These are phyloP conservation scores for Pantherophis alleghaniensis DNA, from an alignment of 2,797 vertebrate genomes.

Conservation along the genomic window DNA sequence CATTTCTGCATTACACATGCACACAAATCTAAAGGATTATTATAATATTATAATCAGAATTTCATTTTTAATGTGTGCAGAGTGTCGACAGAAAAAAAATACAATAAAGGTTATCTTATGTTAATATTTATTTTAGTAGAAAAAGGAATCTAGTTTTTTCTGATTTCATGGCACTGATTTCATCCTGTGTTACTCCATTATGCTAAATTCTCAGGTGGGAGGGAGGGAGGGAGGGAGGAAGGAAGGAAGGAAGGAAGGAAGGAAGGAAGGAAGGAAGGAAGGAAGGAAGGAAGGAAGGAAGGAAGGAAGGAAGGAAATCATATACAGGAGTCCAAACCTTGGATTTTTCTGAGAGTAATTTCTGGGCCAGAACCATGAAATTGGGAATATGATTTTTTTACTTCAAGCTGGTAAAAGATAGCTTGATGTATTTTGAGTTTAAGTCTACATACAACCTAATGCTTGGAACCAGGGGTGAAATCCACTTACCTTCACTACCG, in stretches of 20 bases:
- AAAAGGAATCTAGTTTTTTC: background rate
- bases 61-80: background rate
- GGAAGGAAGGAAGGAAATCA: background rate
- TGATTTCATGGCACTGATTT: background rate
- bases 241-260: background rate
- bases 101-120: too few relatives aligned
- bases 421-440: background rate
- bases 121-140: background rate
- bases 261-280: too few relatives aligned
- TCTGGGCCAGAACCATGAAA: background rate
- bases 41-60: background rate
- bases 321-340: background rate
- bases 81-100: too few relatives aligned
- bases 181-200: background rate
- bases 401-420: background rate
- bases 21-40: background rate
- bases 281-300: fast-evolving
- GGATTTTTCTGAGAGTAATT: background rate
- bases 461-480: background rate
- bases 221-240: too few relatives aligned
- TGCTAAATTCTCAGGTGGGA: background rate
- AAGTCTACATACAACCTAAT: background rate
- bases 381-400: background rate
- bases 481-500: too few relatives aligned
- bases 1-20: background rate